Conservation (phyloP, 2,797 vertebrate species). For the Rousettus madagascariensis region DNA sequence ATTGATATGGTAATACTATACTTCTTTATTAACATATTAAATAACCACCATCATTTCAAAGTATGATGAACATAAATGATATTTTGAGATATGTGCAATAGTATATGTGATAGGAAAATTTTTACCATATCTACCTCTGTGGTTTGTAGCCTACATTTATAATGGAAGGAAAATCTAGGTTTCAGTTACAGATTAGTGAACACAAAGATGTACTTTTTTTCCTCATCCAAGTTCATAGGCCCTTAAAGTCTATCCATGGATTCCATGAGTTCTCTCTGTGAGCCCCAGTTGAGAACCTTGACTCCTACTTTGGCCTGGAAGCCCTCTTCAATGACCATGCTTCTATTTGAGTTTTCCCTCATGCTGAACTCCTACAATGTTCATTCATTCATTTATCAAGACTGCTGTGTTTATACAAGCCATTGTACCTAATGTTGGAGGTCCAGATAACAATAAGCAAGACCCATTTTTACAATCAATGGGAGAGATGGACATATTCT, state of each 20-base stretch:
- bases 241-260: background rate
- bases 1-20: background rate
- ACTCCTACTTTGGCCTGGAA: background rate
- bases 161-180: background rate
- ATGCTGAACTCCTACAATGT: background rate
- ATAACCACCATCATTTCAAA: background rate
- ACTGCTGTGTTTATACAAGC: background rate
- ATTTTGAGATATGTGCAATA: background rate
- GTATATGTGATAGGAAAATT: background rate
- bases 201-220: background rate
- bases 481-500: background rate
- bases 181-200: background rate
- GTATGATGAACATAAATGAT: background rate
- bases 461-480: background rate
- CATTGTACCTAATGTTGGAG: background rate
- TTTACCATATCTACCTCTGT: background rate
- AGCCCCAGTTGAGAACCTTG: background rate
- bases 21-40: background rate
- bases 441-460: background rate
- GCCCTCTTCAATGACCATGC: background rate
- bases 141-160: background rate
- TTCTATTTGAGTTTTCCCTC: background rate
- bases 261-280: background rate
- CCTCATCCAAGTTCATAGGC: background rate
- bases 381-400: background rate